phyloP scores from a whole-genome alignment of 2,113 vertebrate genomes.

The Hypomesus transpacificus region DNA sequence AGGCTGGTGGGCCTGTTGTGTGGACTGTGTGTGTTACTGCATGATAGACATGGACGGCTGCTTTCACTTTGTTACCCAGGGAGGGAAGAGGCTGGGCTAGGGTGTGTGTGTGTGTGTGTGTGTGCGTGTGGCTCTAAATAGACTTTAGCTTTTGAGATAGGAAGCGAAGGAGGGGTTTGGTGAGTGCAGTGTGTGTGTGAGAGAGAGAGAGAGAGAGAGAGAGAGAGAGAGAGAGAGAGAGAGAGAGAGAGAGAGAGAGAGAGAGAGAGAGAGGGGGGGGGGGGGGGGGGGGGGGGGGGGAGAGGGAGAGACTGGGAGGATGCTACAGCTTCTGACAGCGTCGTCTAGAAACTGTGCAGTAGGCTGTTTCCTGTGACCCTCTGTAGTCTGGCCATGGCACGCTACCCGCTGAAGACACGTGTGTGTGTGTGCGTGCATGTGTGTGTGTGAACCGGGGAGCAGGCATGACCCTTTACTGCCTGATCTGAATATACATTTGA shows the following conservation, averaged over 20 bases:
- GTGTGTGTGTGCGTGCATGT: too few species aligned
- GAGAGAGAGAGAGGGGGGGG: neutral
- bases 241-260: neutral
- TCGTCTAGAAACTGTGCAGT: too few species aligned
- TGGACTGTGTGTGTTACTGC: neutral
- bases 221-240: neutral
- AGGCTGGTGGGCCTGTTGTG: neutral
- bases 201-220: neutral
- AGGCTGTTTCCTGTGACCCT: too few species aligned
- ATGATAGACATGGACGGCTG: constrained; percentile 5
- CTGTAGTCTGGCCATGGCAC: too few species aligned
- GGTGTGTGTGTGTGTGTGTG: neutral
- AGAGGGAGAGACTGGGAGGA: too few species aligned
- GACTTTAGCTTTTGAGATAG: constrained; percentile 2
- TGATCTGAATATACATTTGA: too few species aligned
- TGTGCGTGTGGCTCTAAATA: neutral
- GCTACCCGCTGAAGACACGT: too few species aligned
- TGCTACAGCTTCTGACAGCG: too few species aligned
- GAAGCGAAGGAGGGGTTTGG: neutral
- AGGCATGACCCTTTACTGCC: too few species aligned
- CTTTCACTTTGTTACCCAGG: constrained; percentile 9
- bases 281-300: too few species aligned
- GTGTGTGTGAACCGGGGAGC: too few species aligned
- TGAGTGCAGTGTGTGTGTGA: too few species aligned
- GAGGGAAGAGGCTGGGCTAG: neutral